These are phyloP conservation scores for Siniperca knerii DNA, from an alignment of 2,113 vertebrate genomes.

Conservation along the genomic window DNA sequence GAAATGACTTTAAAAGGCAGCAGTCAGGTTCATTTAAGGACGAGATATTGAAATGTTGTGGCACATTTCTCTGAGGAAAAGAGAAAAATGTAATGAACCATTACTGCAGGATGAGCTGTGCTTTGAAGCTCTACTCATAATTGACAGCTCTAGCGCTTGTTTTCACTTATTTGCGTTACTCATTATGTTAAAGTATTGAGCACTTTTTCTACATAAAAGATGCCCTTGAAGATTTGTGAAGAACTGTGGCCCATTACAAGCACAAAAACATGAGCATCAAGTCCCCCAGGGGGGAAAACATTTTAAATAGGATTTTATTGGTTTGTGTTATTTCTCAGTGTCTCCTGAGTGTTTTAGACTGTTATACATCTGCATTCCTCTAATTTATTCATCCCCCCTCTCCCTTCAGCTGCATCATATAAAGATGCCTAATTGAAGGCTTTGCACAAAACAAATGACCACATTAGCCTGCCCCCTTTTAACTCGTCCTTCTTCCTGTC, in stretches of 20 bases:
- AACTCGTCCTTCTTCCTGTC: conserved; percentile 68
- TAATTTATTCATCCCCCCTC: conserved; percentile 48
- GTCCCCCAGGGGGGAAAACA: conserved; percentile 16
- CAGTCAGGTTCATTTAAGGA: conserved; percentile 48
- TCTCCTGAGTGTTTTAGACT: conserved; percentile 60
- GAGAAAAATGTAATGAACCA: conserved; percentile 30
- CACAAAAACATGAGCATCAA: conserved; percentile 25
- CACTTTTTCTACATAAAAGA: conserved; percentile 38
- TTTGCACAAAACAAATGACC: conserved; percentile 78
- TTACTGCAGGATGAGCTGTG: conserved; percentile 30
- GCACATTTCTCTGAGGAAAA: conserved; percentile 33
- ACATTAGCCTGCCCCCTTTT: conserved; percentile 74
- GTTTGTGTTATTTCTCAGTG: conserved; percentile 33
- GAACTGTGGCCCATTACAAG: conserved; percentile 33
- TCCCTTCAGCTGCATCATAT: conserved; percentile 63
- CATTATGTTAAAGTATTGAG: conserved; percentile 25
- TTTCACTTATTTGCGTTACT: conserved; percentile 32
- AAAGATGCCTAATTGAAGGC: conserved; percentile 79
- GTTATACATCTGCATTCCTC: conserved; percentile 53
- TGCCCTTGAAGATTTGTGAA: conserved; percentile 35
- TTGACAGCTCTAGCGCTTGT: conserved; percentile 37
- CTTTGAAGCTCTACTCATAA: conserved; percentile 50
- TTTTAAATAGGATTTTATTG: conserved; percentile 57
- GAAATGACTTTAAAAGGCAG: conserved; percentile 44
- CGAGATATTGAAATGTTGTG: conserved; percentile 14